Conservation (phyloP, 1,140 invertebrate species). For the Listronotus oregonensis region DNA sequence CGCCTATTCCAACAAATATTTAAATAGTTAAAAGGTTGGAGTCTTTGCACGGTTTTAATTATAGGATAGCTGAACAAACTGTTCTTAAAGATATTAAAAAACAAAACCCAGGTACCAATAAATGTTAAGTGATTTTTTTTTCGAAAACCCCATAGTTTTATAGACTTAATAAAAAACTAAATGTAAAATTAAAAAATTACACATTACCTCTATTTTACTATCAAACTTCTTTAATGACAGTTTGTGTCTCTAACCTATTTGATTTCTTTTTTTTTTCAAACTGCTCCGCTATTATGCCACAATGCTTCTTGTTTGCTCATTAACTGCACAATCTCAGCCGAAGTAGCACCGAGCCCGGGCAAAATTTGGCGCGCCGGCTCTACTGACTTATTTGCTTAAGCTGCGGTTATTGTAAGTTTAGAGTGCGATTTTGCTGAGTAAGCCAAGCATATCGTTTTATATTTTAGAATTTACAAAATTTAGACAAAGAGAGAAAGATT, state of each 20-base stretch:
- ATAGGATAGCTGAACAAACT: neutral
- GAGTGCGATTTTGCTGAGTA: slow-evolving; percentile 9
- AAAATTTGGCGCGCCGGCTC: slow-evolving; percentile 54
- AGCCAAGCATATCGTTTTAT: slow-evolving; percentile 2
- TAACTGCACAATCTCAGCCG: slow-evolving; percentile 42
- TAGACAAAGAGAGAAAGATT: neutral
- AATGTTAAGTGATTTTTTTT: no score
- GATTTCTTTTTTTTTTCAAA: slow-evolving; percentile 49
- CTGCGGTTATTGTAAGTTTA: slow-evolving; percentile 43
- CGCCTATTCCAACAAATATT: slow-evolving; percentile 51
- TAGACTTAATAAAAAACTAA: no score
- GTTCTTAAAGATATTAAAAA: no score
- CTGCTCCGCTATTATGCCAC: slow-evolving; percentile 48
- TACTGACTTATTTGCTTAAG: slow-evolving; percentile 54
- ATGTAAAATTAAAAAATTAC: no score
- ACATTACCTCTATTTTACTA: no score
- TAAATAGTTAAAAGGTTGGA: slow-evolving; percentile 48
- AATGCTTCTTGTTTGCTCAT: slow-evolving; percentile 44
- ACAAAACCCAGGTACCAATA: no score
- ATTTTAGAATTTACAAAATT: neutral
- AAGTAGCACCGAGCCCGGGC: slow-evolving; percentile 50
- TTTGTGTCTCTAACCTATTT: slow-evolving; percentile 10
- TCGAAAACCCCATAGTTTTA: no score
- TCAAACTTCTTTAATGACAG: no score
- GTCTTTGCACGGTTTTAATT: slow-evolving; percentile 50